Evolutionary conservation across 2,888 invertebrate species (phyloP).

Genomic region (Serripes groenlandicus): DNA sequence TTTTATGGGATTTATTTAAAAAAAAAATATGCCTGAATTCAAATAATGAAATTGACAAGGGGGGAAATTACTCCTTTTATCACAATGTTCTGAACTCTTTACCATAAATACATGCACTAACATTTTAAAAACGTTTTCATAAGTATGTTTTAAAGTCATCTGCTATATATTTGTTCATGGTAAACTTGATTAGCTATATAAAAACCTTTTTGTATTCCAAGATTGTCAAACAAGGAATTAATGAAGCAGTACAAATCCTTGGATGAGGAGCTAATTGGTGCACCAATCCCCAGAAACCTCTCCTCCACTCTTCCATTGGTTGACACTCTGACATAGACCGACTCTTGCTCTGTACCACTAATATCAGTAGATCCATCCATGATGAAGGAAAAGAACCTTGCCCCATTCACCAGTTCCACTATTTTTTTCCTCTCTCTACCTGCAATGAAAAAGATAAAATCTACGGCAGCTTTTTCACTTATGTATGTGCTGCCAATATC

Average conservation of each 20-base stretch:
- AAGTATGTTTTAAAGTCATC: neutral
- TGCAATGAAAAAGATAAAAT: neutral
- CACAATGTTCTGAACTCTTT: neutral
- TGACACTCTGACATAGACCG: neutral
- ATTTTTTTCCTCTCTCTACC: neutral
- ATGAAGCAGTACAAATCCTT: neutral
- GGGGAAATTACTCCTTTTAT: neutral
- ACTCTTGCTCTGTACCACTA: neutral
- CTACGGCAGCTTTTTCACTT: neutral
- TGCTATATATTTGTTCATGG: neutral
- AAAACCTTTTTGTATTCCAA: neutral
- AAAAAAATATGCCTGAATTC: no score
- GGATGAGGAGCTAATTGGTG: neutral
- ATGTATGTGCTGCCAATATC: neutral
- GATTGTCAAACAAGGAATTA: neutral
- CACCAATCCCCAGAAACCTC: neutral
- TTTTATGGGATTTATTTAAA: neutral
- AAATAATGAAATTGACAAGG: no score
- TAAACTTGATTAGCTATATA: neutral
- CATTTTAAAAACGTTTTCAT: neutral
- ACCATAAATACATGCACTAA: neutral
- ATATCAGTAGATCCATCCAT: neutral
- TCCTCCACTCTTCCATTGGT: neutral
- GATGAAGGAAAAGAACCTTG: neutral
- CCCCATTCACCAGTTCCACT: neutral